Conservation (phyloP, 2,113 vertebrate genomes). For the Machaerirhynchus nigripectus region DNA sequence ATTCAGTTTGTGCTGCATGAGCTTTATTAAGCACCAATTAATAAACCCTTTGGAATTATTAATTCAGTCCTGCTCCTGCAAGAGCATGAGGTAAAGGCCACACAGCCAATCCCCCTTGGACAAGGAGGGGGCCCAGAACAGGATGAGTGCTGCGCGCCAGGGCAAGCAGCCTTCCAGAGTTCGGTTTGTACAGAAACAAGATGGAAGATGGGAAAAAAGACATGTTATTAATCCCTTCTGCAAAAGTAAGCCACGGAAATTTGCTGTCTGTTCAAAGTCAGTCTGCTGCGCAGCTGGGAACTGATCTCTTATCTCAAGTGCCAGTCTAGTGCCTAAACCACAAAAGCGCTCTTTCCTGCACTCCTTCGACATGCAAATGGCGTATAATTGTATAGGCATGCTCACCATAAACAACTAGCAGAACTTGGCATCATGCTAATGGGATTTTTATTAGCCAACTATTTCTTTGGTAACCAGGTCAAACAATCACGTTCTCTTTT, state of each 20-base stretch:
- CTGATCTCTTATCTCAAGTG: constrained; percentile 54
- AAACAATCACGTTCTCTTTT: constrained; percentile 69
- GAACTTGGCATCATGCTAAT: constrained; percentile 34
- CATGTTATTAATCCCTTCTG: constrained; percentile 7
- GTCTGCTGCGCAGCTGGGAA: constrained; percentile 51
- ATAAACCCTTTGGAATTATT: not conserved
- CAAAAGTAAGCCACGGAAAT: not conserved
- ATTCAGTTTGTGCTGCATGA: not conserved
- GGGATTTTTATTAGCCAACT: constrained; percentile 53
- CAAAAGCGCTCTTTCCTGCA: not conserved
- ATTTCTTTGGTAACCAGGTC: constrained; percentile 63
- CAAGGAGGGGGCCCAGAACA: not conserved
- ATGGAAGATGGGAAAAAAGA: not conserved
- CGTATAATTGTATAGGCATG: constrained; percentile 44
- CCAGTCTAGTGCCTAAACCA: constrained; percentile 61
- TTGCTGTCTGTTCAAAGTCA: constrained; percentile 27
- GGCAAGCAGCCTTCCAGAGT: not conserved
- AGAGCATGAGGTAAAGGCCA: not conserved
- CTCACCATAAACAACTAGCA: constrained; percentile 46
- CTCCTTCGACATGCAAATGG: constrained; percentile 5
- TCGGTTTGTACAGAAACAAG: not conserved
- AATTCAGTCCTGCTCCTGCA: not conserved
- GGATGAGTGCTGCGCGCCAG: accelerated
- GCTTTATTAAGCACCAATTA: not conserved
- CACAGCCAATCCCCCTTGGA: not conserved